phyloP scores from a whole-genome alignment of 2,888 invertebrate genomes.

The Microctonus brassicae region DNA sequence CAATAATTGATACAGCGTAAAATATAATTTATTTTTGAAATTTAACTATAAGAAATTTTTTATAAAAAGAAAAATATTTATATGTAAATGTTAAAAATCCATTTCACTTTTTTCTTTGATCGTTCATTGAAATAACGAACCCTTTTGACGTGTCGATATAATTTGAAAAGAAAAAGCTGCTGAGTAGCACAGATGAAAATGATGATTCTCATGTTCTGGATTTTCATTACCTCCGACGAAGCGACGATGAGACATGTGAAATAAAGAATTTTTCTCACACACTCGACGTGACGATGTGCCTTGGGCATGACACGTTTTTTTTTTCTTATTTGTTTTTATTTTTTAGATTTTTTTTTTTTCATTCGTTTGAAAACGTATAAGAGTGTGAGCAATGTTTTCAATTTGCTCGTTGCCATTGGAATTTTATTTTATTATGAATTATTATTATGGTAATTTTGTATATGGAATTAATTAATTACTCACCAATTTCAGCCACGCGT shows the following conservation, averaged over 20 bases:
- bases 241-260: background rate
- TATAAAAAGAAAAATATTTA: too few relatives aligned
- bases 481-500: constrained; percentile 98
- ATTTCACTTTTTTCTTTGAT: constrained; percentile 18
- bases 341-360: too few relatives aligned
- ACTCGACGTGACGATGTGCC: background rate
- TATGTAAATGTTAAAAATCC: background rate
- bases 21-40: too few relatives aligned
- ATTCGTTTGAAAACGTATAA: background rate
- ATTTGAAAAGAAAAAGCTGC: background rate
- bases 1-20: too few relatives aligned
- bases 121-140: background rate
- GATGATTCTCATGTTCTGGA: constrained; percentile 4
- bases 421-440: background rate
- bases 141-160: background rate
- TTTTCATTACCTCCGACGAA: constrained; percentile 3
- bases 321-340: background rate
- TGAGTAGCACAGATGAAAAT: constrained; percentile 1
- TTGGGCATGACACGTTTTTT: background rate
- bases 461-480: constrained; percentile 73
- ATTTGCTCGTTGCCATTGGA: background rate
- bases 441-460: background rate
- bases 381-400: background rate
- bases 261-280: background rate
- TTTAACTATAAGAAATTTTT: too few relatives aligned